A percentile compares a stretch with the other conserved stretches of the same genome.
Conservation (phyloP, 2,113 vertebrate species). For the Phylloscopus trochilus region DNA sequence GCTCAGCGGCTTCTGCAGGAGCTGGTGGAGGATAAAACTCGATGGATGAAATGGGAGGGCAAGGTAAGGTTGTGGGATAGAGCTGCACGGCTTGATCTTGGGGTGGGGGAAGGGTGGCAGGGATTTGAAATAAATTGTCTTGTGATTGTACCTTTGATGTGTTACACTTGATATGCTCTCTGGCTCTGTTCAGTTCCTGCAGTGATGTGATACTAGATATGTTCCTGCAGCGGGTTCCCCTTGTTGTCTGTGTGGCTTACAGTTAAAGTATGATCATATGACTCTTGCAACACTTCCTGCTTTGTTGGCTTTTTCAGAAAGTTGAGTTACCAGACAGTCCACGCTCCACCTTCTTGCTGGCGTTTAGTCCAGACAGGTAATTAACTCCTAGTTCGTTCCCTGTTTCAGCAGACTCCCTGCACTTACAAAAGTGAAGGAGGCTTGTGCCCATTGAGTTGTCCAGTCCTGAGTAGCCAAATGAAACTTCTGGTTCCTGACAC, state of each 20-base stretch:
- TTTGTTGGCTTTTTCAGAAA: conserved; percentile 83
- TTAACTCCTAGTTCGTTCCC: conserved; percentile 33
- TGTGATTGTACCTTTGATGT: not conserved
- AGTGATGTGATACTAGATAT: not conserved
- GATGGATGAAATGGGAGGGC: conserved; percentile 99
- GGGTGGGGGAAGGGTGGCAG: not conserved
- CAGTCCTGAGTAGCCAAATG: not conserved
- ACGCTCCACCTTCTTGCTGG: conserved; percentile 96
- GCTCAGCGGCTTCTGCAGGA: conserved; percentile 93
- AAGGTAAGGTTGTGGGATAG: conserved; percentile 78
- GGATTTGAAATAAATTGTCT: not conserved
- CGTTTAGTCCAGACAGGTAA: conserved; percentile 99
- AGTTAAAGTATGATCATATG: conserved; percentile 34
- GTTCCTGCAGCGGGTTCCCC: not conserved
- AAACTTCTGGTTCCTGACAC: not conserved
- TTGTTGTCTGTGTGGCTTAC: conserved; percentile 34
- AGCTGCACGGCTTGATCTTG: not conserved
- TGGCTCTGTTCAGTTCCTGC: conserved; percentile 42
- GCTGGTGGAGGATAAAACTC: conserved; percentile 96
- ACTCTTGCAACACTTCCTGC: conserved; percentile 59
- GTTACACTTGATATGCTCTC: not conserved
- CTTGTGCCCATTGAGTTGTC: not conserved
- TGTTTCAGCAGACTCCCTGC: conserved; percentile 28
- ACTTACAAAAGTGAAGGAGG: not conserved
- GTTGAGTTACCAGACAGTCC: conserved; percentile 99